Base-by-base conservation (phyloP, 2,888 invertebrate species). In the Phytoseiulus persimilis region DNA sequence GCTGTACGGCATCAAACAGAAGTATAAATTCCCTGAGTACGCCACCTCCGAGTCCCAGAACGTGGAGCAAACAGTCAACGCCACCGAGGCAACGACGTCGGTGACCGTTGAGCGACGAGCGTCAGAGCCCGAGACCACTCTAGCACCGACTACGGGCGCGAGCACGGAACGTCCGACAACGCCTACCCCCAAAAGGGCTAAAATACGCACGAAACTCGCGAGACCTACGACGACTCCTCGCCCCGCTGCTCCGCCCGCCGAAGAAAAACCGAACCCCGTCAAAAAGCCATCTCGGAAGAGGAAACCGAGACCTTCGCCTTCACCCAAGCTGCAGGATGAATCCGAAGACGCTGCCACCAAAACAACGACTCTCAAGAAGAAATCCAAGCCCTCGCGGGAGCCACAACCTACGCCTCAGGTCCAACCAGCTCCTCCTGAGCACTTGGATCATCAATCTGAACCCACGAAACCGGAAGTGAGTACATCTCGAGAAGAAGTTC, bases 401-500 rank as follows among this genome's bases (percentile, higher is more conserved):
- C 33, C 33, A 31, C 87, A 87, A 32, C 28, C 87, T 28, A 33
- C 45, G 6, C 39, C 33, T 11, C 33, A 6, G 28, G 87, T 87
- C 11, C 87, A 87, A 33, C 87, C 87, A 32, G 87, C 87, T 33
- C 87, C 87, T 87, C 87, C 87, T n/a, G 87, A 87, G 45, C 87
- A 87, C 31, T n/a, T 87, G 28, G 45, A 45, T 45, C 87, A 33
- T 33, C 65, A 65, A 23, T n/a, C 87, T 6, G 32, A 33, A 18
- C 39, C 32, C 18, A 9, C 33, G 87, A 87, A 33, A 87, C 87
- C 87, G n/a, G 87, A 33, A 32, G 87, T 87, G 45, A 87, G 87
- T 87, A 31, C 28, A 39, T 1, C 33, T 45, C 39, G 45, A 33
- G 87, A 33, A 33, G 84, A 39, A 39, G 39, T 39, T 39, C 39